A percentile compares a stretch with the other conserved stretches of the same genome.
Evolutionary conservation across 2,888 invertebrate species (phyloP).

Genomic region (Leptopilina drosophilae): DNA sequence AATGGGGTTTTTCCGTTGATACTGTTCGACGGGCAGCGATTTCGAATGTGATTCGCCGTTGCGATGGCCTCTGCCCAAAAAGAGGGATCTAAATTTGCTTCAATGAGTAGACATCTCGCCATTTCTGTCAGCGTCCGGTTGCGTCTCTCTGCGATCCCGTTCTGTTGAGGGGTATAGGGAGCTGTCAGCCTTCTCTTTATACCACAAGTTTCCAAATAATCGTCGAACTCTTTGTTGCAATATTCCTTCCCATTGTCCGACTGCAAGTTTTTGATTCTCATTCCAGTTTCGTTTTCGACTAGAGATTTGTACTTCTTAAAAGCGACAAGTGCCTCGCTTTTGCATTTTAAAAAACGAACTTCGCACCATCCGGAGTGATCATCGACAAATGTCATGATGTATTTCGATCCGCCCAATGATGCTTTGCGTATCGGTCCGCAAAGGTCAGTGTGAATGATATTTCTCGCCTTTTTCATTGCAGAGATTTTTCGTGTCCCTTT

Average conservation of each 20-base stretch:
- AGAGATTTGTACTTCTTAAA: slow-evolving; percentile 48
- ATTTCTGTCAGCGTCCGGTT: slow-evolving; percentile 62
- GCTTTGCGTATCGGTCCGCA: background rate
- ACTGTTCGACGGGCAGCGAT: slow-evolving; percentile 56
- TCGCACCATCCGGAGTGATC: slow-evolving; percentile 46
- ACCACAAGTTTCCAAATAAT: slow-evolving; percentile 36
- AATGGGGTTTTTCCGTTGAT: slow-evolving; percentile 50
- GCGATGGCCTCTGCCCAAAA: slow-evolving; percentile 66
- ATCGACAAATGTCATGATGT: too few relatives aligned
- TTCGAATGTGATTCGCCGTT: slow-evolving; percentile 59
- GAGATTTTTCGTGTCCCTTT: background rate
- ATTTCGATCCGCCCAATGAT: background rate
- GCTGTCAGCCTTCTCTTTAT: slow-evolving; percentile 57
- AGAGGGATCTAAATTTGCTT: slow-evolving; percentile 49
- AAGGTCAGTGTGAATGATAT: background rate
- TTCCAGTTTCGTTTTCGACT: slow-evolving; percentile 49
- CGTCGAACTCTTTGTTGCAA: slow-evolving; percentile 38
- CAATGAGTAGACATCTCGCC: slow-evolving; percentile 59
- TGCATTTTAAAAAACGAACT: slow-evolving; percentile 47
- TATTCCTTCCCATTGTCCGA: slow-evolving; percentile 50
- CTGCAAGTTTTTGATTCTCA: slow-evolving; percentile 45
- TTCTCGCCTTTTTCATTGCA: background rate
- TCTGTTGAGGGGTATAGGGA: slow-evolving; percentile 61
- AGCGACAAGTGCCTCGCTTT: slow-evolving; percentile 47
- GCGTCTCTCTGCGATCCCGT: slow-evolving; percentile 63